Base-by-base conservation (phyloP, 2,113 vertebrate species). In the Burhinus bistriatus region DNA sequence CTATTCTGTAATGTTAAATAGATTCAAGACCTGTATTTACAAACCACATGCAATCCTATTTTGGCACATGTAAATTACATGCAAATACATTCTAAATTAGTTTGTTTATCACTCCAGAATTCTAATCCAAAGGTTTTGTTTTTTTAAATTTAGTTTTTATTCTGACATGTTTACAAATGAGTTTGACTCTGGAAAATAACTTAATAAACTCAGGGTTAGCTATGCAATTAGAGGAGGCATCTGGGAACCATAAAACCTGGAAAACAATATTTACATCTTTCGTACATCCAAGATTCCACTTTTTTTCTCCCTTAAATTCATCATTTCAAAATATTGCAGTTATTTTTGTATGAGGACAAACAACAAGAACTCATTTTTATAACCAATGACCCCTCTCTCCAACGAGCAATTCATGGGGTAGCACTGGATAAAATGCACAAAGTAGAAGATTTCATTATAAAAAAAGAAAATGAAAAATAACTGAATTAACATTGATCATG, bases 151-250 rank as follows among this genome's bases (percentile, higher is more conserved):
- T 97, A 95, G 96, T 94, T 98, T 98, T 97, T 93, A 96, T 97
- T 98, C 97, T 98, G 98, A 98, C 96, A 97, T 97, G 96, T 98
- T 98, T 98, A 98, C 97, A 98, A 98, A 98, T 98, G 97, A 98
- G 97, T 98, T 98, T 97, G 97, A 97, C 98, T 98, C 97, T 97
- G 97, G 97, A 98, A 98, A 98, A 98, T 98, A 98, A 98, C 98
- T 98, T 98, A 98, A 98, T 98, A 98, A 98, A 98, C 97, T 95
- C 90, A 40, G 97, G 97, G 98, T 97, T 98, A 98, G 98, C 97
- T 95, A 55, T 89, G 97, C 97, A 98, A 98, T 98, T 98, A 98
- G 97, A 98, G 81, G 82, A 98, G 94, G 97, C 97, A 98, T 98
- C 93, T 97, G 98, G 97, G 98, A 98, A 96, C 94, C 95, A 97